Evolutionary conservation across 2,797 vertebrate species (phyloP).

Genomic region (Alauda arvensis): DNA sequence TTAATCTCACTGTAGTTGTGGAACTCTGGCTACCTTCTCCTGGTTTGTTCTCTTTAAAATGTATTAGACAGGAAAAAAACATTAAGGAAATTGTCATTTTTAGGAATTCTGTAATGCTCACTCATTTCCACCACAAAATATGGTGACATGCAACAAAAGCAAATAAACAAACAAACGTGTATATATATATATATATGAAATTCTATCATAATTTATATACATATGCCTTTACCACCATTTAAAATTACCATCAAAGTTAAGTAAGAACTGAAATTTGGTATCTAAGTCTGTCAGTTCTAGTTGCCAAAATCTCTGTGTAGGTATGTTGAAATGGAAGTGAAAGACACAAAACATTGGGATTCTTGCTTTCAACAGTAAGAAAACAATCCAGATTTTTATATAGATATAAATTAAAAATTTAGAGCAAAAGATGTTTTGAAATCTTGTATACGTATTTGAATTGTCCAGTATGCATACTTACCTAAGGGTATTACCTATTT

Average conservation of each 20-base stretch:
- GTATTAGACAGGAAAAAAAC: neutral
- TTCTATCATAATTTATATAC: neutral
- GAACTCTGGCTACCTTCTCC: neutral
- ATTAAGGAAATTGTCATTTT: neutral
- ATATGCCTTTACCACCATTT: neutral
- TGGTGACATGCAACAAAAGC: neutral
- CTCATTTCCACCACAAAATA: neutral
- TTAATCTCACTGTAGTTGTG: neutral
- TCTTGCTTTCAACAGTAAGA: neutral
- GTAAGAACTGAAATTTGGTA: neutral
- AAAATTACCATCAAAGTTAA: neutral
- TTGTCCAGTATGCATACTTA: neutral
- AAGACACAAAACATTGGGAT: neutral
- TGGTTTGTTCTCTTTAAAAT: neutral
- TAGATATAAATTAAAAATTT: neutral
- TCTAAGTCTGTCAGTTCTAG: neutral
- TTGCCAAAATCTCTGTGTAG: neutral
- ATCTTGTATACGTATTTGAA: neutral
- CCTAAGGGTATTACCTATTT: neutral
- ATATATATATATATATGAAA: neutral
- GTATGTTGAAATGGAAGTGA: neutral
- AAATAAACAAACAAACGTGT: neutral
- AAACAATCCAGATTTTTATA: neutral
- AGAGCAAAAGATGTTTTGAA: neutral
- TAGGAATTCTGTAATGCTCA: neutral